Percentiles rank a stretch among this genome's conserved stretches.
Evolutionary conservation across 2,113 vertebrate genomes (phyloP).

Genomic region (Paramisgurnus dabryanus): DNA sequence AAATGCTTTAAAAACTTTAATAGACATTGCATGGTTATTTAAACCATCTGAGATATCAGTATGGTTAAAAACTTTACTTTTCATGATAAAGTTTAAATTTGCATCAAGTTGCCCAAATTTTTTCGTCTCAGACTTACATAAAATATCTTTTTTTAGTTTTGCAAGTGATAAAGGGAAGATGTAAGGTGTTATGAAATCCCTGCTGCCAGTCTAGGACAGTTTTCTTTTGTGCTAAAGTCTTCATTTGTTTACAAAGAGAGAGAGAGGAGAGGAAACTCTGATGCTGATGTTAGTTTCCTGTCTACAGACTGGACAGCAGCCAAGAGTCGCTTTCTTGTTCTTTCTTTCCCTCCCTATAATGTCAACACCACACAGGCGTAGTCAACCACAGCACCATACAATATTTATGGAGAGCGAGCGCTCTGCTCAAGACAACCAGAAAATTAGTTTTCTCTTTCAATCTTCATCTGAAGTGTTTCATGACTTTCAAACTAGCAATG

Average conservation of each 20-base stretch:
- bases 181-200: not conserved
- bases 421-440: not conserved
- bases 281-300: slow-evolving; percentile 53
- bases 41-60: no score
- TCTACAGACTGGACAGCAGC: slow-evolving; percentile 33
- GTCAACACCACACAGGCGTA: slow-evolving; percentile 4
- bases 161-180: no score
- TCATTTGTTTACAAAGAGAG: not conserved
- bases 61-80: no score
- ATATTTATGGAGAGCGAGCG: slow-evolving; percentile 4
- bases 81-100: no score
- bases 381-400: not conserved
- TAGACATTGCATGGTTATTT: no score
- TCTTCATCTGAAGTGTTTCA: not conserved
- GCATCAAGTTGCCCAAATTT: no score
- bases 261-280: slow-evolving; percentile 2
- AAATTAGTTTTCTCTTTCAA: not conserved
- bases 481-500: not conserved
- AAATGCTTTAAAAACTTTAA: no score
- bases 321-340: not conserved
- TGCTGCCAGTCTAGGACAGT: not conserved
- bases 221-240: slow-evolving; percentile 29
- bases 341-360: not conserved
- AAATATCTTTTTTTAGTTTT: no score
- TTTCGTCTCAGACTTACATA: no score